Conservation (phyloP, 1,140 invertebrate species). For the Ooceraea biroi region DNA sequence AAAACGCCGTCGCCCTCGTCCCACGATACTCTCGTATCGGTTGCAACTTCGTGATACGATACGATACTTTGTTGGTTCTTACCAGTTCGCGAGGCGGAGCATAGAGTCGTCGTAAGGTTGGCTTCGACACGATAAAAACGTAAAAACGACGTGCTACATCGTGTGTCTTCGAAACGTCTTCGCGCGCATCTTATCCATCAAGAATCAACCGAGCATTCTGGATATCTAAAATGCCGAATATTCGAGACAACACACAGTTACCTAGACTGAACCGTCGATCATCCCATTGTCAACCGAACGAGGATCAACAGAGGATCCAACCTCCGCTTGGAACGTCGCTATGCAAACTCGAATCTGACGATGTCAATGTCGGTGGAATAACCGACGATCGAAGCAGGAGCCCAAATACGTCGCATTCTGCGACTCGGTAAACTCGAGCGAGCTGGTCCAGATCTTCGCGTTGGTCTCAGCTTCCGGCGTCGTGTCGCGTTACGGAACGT, state of each 20-base stretch:
- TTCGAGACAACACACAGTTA: too few relatives aligned
- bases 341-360: conserved; percentile 41
- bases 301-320: too few relatives aligned
- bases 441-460: conserved; percentile 13
- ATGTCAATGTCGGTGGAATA: neutral
- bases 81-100: conserved; percentile 6
- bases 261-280: too few relatives aligned
- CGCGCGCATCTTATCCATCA: neutral
- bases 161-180: neutral
- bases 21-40: conserved; percentile 53
- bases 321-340: neutral
- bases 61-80: conserved; percentile 49
- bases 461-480: neutral
- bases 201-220: neutral
- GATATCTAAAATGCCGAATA: neutral
- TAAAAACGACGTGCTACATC: neutral
- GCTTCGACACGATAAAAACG: conserved; percentile 11
- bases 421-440: conserved; percentile 29
- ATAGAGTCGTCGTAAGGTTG: conserved; percentile 8
- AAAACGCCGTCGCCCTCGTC: conserved; percentile 28
- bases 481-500: conserved; percentile 14
- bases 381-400: conserved; percentile 15
- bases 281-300: neutral
- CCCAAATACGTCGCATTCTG: conserved; percentile 39
- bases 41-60: conserved; percentile 43